Evolutionary conservation across 92 coral and sea anemone genomes (phyloP).

Genomic region (Parazoanthus darwini): DNA sequence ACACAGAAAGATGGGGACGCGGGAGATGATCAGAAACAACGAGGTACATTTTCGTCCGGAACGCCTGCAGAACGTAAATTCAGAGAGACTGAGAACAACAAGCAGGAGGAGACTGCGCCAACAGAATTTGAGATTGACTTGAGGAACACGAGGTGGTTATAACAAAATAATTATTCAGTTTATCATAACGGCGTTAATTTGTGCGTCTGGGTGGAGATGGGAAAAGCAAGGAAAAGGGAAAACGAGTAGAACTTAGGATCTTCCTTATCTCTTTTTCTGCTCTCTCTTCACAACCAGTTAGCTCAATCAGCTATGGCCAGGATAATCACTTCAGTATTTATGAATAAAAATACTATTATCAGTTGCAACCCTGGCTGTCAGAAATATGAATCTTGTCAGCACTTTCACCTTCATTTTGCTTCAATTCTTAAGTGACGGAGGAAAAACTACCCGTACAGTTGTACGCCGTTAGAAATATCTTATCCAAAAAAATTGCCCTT

Average conservation of each 20-base stretch:
- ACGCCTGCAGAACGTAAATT: neutral
- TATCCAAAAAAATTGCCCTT: neutral
- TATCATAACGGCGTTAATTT: neutral
- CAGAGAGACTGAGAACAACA: neutral
- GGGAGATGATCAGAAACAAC: neutral
- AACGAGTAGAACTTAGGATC: neutral
- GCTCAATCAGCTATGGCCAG: too few relatives aligned
- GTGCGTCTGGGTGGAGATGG: neutral
- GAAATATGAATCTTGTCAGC: too few relatives aligned
- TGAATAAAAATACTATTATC: too few relatives aligned
- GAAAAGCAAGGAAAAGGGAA: neutral
- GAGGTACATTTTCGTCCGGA: neutral
- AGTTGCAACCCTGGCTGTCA: too few relatives aligned
- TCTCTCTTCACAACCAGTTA: too few relatives aligned
- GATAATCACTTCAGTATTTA: too few relatives aligned
- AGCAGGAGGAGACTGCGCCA: neutral
- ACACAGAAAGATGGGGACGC: neutral
- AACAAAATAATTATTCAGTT: neutral
- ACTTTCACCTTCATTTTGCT: too few relatives aligned
- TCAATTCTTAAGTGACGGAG: too few relatives aligned
- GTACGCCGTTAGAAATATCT: neutral
- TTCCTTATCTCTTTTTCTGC: too few relatives aligned
- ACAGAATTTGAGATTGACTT: constrained; percentile 48
- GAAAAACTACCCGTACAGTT: neutral
- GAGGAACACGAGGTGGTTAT: constrained; percentile 29